These are phyloP conservation scores for Tanytarsus gracilentus DNA, from an alignment of 2,888 invertebrate genomes.

Conservation along the genomic window DNA sequence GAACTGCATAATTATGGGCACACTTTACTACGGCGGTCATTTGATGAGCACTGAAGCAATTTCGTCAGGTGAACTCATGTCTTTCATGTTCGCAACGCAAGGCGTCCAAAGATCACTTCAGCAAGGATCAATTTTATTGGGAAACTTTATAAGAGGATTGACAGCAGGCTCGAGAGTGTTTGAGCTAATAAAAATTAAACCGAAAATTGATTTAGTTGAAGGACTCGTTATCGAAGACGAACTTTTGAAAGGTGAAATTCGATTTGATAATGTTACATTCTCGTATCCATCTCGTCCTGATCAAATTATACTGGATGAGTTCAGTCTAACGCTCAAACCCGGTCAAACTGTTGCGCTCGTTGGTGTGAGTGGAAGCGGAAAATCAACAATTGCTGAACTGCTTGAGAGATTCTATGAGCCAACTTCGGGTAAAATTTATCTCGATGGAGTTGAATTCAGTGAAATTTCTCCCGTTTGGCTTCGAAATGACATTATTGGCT, in stretches of 20 bases:
- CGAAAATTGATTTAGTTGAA: slow-evolving; percentile 57
- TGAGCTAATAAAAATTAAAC: slow-evolving; percentile 70
- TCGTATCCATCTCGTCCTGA: slow-evolving; percentile 76
- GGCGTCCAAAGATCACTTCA: slow-evolving; percentile 88
- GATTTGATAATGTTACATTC: slow-evolving; percentile 78
- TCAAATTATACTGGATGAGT: slow-evolving; percentile 66
- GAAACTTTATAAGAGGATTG: slow-evolving; percentile 76
- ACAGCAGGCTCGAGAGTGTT: slow-evolving; percentile 86
- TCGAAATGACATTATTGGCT: slow-evolving; percentile 70
- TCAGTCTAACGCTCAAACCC: slow-evolving; percentile 70
- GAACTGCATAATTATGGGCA: slow-evolving; percentile 76
- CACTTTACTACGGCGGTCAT: slow-evolving; percentile 83
- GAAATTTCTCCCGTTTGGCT: slow-evolving; percentile 63
- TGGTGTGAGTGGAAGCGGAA: slow-evolving; percentile 89
- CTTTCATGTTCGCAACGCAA: slow-evolving; percentile 91
- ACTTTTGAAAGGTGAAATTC: slow-evolving; percentile 66
- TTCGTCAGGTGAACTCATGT: slow-evolving; percentile 87
- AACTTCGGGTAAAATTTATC: slow-evolving; percentile 38
- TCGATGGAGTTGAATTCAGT: slow-evolving; percentile 39
- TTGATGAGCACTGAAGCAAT: slow-evolving; percentile 73
- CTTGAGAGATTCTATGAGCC: slow-evolving; percentile 64
- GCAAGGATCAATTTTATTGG: slow-evolving; percentile 84
- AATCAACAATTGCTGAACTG: slow-evolving; percentile 83
- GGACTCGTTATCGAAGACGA: slow-evolving; percentile 60
- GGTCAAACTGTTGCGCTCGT: slow-evolving; percentile 89